phyloP scores from a whole-genome alignment of 2,888 invertebrate genomes.

The Orthosia gothica region DNA sequence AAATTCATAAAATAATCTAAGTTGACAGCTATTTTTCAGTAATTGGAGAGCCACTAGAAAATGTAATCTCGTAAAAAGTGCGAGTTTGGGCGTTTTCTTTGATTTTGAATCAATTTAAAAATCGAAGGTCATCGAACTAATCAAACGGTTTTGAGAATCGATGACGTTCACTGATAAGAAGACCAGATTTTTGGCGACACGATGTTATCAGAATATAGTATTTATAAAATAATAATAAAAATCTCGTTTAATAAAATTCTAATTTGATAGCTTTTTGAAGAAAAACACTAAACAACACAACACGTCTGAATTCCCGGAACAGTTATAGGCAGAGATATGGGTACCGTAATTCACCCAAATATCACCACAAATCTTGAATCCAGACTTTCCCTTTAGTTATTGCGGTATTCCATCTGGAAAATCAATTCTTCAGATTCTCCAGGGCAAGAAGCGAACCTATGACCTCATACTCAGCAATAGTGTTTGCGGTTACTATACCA shows the following conservation, averaged over 20 bases:
- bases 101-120: slow-evolving; percentile 16
- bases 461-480: too few relatives aligned
- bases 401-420: too few relatives aligned
- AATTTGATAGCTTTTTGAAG: neutral
- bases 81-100: neutral
- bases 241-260: slow-evolving; percentile 21
- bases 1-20: neutral
- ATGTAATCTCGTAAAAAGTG: neutral
- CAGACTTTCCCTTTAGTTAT: too few relatives aligned
- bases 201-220: neutral
- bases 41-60: too few relatives aligned
- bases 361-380: too few relatives aligned
- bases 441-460: too few relatives aligned
- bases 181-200: slow-evolving; percentile 16
- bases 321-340: too few relatives aligned
- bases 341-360: neutral
- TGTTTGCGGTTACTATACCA: too few relatives aligned
- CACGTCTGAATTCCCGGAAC: neutral
- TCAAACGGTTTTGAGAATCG: slow-evolving; percentile 4
- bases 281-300: neutral
- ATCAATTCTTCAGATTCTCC: too few relatives aligned
- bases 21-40: neutral
- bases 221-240: too few relatives aligned
- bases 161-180: slow-evolving; percentile 12
- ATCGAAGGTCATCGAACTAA: slow-evolving; percentile 18